A percentile compares a stretch with the other conserved stretches of the same genome.
Evolutionary conservation across 2,113 vertebrate genomes (phyloP).

Genomic region (Anguilla japonica): DNA sequence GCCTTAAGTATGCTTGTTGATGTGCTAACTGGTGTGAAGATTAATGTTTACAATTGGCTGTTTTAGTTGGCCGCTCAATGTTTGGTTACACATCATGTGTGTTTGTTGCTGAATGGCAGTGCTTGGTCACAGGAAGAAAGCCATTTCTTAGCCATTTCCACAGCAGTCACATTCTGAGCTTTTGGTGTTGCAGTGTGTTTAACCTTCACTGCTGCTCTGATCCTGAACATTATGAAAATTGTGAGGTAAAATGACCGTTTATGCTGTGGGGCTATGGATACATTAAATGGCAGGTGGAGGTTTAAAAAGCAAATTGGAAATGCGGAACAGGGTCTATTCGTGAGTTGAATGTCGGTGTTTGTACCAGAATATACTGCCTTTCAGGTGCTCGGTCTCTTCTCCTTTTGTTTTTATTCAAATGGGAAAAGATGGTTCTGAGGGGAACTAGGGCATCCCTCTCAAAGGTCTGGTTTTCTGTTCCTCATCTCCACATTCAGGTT

Average conservation of each 20-base stretch:
- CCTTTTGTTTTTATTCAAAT: not conserved
- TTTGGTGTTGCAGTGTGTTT: not conserved
- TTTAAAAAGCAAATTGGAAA: not conserved
- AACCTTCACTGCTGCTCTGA: not conserved
- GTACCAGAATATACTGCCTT: not conserved
- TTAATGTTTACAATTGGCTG: not conserved
- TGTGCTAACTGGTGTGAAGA: too few species aligned
- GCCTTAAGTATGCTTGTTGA: not conserved
- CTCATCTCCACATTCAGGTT: not conserved
- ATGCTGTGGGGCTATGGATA: not conserved
- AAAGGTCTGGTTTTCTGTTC: slow-evolving; percentile 18
- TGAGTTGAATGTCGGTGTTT: not conserved
- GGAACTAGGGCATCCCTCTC: not conserved
- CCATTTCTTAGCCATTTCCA: not conserved
- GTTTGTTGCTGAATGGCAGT: not conserved
- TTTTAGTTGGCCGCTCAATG: not conserved
- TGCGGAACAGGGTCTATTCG: not conserved
- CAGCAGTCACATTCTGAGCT: not conserved
- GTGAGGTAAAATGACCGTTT: not conserved
- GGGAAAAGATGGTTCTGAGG: not conserved
- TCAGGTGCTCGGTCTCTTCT: not conserved
- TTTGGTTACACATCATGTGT: not conserved
- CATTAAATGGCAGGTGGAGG: not conserved
- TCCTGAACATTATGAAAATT: not conserved
- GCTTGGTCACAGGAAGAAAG: not conserved